Percentiles rank a stretch among this genome's conserved stretches.
These are phyloP conservation scores for Caenorhabditis virilis DNA, from an alignment of 2,888 invertebrate species.

Conservation along the genomic window DNA sequence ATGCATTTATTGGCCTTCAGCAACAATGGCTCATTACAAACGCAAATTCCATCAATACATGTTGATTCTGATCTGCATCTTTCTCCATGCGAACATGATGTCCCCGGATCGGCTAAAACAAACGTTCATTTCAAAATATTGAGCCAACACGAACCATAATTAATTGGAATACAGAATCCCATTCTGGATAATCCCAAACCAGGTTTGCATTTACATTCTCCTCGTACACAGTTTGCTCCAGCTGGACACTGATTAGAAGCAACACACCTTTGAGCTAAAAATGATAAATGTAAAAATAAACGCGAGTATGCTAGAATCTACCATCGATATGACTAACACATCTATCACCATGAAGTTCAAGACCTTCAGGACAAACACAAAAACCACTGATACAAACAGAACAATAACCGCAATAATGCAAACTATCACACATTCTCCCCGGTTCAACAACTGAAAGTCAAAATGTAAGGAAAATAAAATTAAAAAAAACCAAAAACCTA, in stretches of 20 bases:
- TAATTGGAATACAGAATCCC: constrained; percentile 57
- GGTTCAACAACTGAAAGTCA: constrained; percentile 52
- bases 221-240: constrained; percentile 57
- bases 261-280: constrained; percentile 50
- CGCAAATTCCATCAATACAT: constrained; percentile 54
- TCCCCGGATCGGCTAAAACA: constrained; percentile 57
- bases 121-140: not conserved
- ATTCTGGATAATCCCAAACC: constrained; percentile 49
- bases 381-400: constrained; percentile 52
- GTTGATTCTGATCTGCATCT: constrained; percentile 52
- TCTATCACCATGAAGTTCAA: constrained; percentile 41
- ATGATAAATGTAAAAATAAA: not conserved
- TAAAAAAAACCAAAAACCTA: no score
- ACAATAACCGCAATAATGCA: constrained; percentile 52
- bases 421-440: constrained; percentile 50
- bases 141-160: constrained; percentile 35
- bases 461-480: constrained; percentile 4
- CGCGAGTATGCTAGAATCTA: constrained; percentile 6
- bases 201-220: constrained; percentile 52
- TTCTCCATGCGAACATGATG: constrained; percentile 52
- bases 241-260: constrained; percentile 58
- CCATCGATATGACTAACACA: constrained; percentile 56
- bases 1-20: constrained; percentile 48
- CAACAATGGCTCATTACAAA: constrained; percentile 46
- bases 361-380: constrained; percentile 58